A percentile compares a stretch with the other conserved stretches of the same genome.
Evolutionary conservation across 2,113 vertebrate species (phyloP).

Genomic region (Brienomyrus brachyistius): DNA sequence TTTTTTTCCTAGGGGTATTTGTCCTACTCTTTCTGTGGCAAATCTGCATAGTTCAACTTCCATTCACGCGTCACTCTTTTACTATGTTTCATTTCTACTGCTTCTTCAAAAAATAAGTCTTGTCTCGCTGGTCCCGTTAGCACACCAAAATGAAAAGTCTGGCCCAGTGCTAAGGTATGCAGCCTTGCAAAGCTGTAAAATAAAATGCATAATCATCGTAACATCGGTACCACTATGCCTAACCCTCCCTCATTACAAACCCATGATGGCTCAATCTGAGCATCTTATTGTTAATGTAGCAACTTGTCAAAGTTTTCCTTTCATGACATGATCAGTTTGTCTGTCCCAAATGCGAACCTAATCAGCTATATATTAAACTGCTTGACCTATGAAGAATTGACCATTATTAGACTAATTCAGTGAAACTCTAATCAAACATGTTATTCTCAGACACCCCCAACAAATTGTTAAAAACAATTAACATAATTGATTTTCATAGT

Average conservation of each 20-base stretch:
- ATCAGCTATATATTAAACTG: not conserved
- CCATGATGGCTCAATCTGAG: constrained; percentile 1
- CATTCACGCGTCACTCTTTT: constrained; percentile 29
- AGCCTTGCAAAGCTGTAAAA: not conserved
- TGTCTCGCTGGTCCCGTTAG: not conserved
- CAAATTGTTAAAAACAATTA: constrained; percentile 25
- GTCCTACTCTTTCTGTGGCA: constrained; percentile 31
- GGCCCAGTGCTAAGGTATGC: not conserved
- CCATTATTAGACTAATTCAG: not conserved
- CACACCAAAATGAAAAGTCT: not conserved
- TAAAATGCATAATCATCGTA: not conserved
- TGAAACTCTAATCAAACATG: not conserved
- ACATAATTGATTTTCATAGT: not conserved
- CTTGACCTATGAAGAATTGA: not conserved
- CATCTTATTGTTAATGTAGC: not conserved
- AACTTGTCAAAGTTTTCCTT: not conserved
- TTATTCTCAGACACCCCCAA: constrained; percentile 30
- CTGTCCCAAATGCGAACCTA: not conserved
- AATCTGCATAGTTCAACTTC: constrained; percentile 63
- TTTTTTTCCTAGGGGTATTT: not conserved
- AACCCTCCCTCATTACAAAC: constrained; percentile 1
- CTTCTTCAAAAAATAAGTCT: not conserved
- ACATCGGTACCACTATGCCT: not conserved
- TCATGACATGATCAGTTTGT: not conserved
- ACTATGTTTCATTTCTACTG: constrained; percentile 20